Conservation (phyloP, 2,113 vertebrate genomes). For the Crotalus tigris region DNA sequence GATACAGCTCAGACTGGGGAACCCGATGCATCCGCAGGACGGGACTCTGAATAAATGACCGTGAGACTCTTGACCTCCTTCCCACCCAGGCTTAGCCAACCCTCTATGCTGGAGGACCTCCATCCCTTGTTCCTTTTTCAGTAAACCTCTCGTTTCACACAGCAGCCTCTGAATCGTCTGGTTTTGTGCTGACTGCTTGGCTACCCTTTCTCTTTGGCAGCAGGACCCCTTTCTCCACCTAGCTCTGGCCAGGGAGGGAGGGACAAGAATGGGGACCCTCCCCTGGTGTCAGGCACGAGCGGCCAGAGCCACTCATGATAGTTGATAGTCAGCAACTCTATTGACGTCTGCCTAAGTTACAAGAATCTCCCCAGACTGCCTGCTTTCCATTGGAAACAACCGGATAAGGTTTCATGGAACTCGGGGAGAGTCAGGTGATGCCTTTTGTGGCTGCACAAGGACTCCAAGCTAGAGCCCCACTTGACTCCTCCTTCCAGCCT, state of each 20-base stretch:
- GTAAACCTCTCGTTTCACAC: background rate
- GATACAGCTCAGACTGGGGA: background rate
- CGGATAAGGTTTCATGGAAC: background rate
- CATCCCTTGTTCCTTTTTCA: background rate
- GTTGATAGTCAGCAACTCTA: background rate
- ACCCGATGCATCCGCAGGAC: background rate
- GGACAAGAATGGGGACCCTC: background rate
- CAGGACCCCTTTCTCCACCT: background rate
- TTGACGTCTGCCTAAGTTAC: background rate
- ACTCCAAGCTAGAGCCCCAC: background rate
- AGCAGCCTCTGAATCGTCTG: background rate
- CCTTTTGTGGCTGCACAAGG: background rate
- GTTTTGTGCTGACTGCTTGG: background rate
- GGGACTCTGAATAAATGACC: background rate
- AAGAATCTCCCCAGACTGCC: background rate
- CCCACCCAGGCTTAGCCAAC: background rate
- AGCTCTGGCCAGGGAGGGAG: background rate
- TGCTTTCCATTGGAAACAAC: background rate
- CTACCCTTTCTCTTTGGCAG: background rate
- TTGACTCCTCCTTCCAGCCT: background rate
- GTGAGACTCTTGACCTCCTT: background rate
- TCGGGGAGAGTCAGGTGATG: background rate
- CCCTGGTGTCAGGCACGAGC: background rate
- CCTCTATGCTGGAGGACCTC: background rate
- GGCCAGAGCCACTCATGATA: background rate